Evolutionary conservation across 2,888 invertebrate species (phyloP).

Genomic region (Sminthurinus aureus): DNA sequence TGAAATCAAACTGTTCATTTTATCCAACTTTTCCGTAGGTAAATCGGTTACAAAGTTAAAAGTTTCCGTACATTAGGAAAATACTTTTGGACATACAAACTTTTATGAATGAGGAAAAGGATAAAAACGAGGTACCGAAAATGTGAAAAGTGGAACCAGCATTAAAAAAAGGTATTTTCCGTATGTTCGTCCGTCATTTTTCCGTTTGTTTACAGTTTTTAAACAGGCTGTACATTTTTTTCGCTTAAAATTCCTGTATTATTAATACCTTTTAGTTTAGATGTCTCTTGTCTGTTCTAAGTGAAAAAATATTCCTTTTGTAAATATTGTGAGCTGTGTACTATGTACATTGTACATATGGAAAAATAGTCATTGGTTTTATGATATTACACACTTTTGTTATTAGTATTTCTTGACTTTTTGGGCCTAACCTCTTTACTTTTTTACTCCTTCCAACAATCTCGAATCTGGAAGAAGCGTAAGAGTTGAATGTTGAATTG

Average conservation of each 20-base stretch:
- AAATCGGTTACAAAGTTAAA: background rate
- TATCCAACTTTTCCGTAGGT: constrained; percentile 2
- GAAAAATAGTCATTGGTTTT: background rate
- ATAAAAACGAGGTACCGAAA: background rate
- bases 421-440: background rate
- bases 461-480: too few relatives aligned
- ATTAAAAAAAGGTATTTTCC: background rate
- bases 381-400: background rate
- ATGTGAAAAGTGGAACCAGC: too few relatives aligned
- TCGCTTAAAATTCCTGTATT: too few relatives aligned
- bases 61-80: background rate
- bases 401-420: background rate
- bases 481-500: too few relatives aligned
- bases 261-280: too few relatives aligned
- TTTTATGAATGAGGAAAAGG: background rate
- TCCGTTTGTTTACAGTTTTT: background rate
- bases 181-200: background rate
- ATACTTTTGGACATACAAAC: background rate
- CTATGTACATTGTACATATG: too few relatives aligned
- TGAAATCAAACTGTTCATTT: constrained; percentile 25
- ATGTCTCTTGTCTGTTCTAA: background rate
- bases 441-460: too few relatives aligned
- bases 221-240: background rate
- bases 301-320: background rate
- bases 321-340: background rate